Percentiles rank a stretch among this genome's conserved stretches.
These are phyloP conservation scores for Staurois parvus DNA, from an alignment of 2,797 vertebrate species.

Conservation along the genomic window DNA sequence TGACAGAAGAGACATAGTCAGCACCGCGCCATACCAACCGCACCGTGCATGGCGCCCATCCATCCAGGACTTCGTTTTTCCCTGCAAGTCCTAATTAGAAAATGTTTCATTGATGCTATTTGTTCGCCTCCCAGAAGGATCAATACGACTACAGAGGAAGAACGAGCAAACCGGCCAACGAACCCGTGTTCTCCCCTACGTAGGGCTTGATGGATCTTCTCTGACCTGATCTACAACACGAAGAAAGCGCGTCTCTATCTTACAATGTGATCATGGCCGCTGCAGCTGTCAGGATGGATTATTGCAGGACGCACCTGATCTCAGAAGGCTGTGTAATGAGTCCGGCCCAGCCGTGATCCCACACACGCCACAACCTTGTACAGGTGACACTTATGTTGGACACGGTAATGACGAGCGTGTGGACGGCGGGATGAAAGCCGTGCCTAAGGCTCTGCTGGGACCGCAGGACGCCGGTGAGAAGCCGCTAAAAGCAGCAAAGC, in stretches of 20 bases:
- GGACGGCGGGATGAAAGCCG: neutral
- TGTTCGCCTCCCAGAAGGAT: slow-evolving; percentile 20
- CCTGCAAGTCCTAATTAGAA: slow-evolving; percentile 42
- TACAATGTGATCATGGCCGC: neutral
- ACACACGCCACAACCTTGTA: neutral
- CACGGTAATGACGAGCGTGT: neutral
- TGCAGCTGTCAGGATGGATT: neutral
- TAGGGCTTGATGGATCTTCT: slow-evolving; percentile 29
- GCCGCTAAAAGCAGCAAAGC: neutral
- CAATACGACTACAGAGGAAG: slow-evolving; percentile 27
- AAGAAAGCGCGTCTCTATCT: slow-evolving; percentile 8
- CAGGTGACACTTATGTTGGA: neutral
- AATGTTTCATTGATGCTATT: slow-evolving; percentile 41
- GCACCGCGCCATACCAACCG: neutral
- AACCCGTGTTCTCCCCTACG: slow-evolving; percentile 20
- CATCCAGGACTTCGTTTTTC: slow-evolving; percentile 1
- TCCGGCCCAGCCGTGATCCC: neutral
- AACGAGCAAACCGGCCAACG: slow-evolving; percentile 18
- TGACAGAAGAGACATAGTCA: neutral
- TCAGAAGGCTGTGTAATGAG: slow-evolving; percentile 5
- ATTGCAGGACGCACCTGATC: neutral
- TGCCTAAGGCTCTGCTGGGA: neutral
- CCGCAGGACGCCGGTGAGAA: neutral
- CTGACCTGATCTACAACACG: slow-evolving; percentile 29
- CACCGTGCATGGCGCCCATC: neutral